These are phyloP conservation scores for Rhizomys pruinosus DNA, from an alignment of 2,113 vertebrate species.

Conservation along the genomic window DNA sequence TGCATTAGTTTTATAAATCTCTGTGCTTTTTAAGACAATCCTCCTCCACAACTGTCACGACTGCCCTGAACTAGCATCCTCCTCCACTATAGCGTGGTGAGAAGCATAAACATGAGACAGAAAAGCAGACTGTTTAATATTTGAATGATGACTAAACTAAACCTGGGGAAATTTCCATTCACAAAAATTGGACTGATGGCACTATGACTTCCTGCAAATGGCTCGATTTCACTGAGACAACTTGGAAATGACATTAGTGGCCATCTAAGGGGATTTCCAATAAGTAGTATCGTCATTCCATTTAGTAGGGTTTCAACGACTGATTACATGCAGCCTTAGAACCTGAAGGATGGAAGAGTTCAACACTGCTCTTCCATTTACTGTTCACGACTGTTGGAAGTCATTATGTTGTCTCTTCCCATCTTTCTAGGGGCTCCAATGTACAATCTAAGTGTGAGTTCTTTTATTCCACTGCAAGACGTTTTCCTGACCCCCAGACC, in stretches of 20 bases:
- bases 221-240: background rate
- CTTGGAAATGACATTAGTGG: background rate
- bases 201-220: background rate
- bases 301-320: background rate
- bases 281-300: too few relatives aligned
- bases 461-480: background rate
- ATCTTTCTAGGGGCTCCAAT: background rate
- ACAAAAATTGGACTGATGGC: background rate
- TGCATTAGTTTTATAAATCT: background rate
- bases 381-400: background rate
- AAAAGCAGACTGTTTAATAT: background rate
- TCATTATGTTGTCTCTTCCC: background rate
- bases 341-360: background rate
- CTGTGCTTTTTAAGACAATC: background rate
- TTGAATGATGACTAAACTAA: background rate
- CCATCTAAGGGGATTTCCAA: background rate
- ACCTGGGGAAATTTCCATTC: slow-evolving; percentile 13
- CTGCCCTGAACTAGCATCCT: background rate
- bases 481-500: background rate
- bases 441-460: background rate
- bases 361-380: background rate
- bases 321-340: background rate
- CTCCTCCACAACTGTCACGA: background rate
- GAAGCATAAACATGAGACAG: background rate
- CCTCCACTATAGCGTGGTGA: background rate